Base-by-base conservation (phyloP, 2,113 vertebrate species). In the Onychostoma macrolepis region DNA sequence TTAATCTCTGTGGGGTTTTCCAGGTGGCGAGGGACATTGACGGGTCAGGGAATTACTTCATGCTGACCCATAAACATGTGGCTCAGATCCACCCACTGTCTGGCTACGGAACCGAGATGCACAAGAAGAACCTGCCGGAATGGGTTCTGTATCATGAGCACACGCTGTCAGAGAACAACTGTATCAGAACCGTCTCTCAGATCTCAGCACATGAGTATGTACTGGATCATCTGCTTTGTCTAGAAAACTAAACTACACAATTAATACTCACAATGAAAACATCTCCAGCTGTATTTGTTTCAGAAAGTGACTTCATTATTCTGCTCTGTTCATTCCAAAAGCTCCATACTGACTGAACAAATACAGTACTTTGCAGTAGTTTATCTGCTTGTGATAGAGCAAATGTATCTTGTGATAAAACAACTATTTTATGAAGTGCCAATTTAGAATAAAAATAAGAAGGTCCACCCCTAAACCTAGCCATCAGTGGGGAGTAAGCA, bases 111-210 rank as follows among this genome's bases (percentile, higher is more conserved):
- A 83, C 93, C 71, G 89, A 87, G 87, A 93, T 90, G 4, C 93
- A 91, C 82, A 94, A 94, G 75, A 88, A 91, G 85, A 93, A 93
- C 56, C 91, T 94, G 48, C 96, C 97, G 0, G 96, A 97, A 91
- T 98, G 97, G 97, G 95, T 99, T 24, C 88, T 98, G 45, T 99
- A 97, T 94, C 97, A 97, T 0, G 91, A 97, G 77, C 98, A 98
- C 90, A 95, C 92, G 43, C 88, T 97, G 77, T 94, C 96, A 0
- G 95, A 97, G 85, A 96, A 95, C 90, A 99, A 98, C 92, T 96
- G 94, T 91, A 94, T 98, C 90, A 91, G 92, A 72, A 94, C 95
- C 0, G 86, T 96, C 86, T 96, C 96, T 0, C 95, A 96, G 67
- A 94, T 97, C 88, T 96, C 95, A 30, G 96, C 96, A 0, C 85